These are phyloP conservation scores for Dicyrtomina minuta DNA, from an alignment of 2,888 invertebrate species.

Conservation along the genomic window DNA sequence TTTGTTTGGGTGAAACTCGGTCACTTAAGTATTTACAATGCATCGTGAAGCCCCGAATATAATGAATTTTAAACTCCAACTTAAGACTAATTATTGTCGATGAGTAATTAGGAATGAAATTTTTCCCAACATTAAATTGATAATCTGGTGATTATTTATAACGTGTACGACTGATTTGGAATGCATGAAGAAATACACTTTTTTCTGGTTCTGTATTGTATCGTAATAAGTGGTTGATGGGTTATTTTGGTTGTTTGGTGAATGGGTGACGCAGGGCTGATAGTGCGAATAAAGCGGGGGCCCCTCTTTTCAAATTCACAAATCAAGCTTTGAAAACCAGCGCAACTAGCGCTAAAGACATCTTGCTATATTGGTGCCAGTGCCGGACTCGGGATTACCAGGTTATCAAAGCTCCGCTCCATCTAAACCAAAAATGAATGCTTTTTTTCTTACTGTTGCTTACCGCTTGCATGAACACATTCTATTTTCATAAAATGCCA, in stretches of 20 bases:
- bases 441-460: constrained; percentile 3
- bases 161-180: not conserved
- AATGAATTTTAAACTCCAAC: no score
- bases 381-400: constrained; percentile 96
- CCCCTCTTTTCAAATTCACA: constrained; percentile 84
- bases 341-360: constrained; percentile 93
- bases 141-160: not conserved
- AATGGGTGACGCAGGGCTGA: constrained; percentile 29
- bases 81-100: no score
- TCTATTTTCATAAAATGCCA: not conserved
- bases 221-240: not conserved
- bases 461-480: not conserved
- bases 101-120: no score
- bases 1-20: no score
- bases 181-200: not conserved
- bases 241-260: constrained; percentile 26
- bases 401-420: constrained; percentile 63
- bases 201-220: not conserved
- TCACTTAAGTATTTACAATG: no score
- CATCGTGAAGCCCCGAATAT: no score
- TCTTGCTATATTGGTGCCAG: constrained; percentile 95
- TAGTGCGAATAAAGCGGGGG: constrained; percentile 17
- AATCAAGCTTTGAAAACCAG: constrained; percentile 86
- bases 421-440: constrained; percentile 13
- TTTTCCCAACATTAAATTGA: no score